phyloP scores from a whole-genome alignment of 2,797 vertebrate genomes.

The Taeniopygia guttata region DNA sequence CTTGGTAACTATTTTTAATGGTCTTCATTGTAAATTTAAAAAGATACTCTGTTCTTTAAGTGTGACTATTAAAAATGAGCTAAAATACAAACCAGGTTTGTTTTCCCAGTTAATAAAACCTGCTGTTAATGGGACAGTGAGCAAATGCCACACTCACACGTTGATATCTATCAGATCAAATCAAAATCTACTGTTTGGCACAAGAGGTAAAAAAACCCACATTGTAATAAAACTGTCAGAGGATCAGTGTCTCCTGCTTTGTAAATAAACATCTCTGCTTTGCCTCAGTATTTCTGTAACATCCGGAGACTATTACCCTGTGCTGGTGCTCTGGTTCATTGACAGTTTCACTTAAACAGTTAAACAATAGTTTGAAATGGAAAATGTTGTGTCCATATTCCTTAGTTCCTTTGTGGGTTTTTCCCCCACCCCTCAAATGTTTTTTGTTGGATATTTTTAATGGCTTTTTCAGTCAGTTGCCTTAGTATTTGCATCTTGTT shows the following conservation, averaged over 20 bases:
- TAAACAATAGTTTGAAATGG: constrained; percentile 44
- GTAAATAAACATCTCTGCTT: constrained; percentile 66
- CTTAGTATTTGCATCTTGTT: neutral
- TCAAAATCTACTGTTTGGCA: constrained; percentile 60
- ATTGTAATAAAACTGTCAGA: constrained; percentile 56
- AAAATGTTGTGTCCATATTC: neutral
- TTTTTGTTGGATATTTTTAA: neutral
- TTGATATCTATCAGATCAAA: constrained; percentile 51
- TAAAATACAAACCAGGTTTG: neutral
- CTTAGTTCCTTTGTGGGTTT: neutral
- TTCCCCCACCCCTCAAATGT: fast-evolving
- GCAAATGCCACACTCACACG: constrained; percentile 16
- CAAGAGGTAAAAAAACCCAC: constrained; percentile 20
- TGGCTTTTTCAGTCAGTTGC: neutral
- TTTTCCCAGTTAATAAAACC: constrained; percentile 8
- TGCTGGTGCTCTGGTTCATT: constrained; percentile 67
- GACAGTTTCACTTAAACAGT: constrained; percentile 59
- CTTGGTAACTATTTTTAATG: neutral
- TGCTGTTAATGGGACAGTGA: neutral
- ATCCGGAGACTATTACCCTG: constrained; percentile 63
- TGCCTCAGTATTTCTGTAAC: constrained; percentile 53
- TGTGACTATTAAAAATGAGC: neutral
- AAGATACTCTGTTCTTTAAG: neutral
- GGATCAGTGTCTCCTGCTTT: constrained; percentile 68
- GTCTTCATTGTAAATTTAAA: neutral